Conservation (phyloP, 2,797 vertebrate genomes). For the Pangasius sanitwongsei region DNA sequence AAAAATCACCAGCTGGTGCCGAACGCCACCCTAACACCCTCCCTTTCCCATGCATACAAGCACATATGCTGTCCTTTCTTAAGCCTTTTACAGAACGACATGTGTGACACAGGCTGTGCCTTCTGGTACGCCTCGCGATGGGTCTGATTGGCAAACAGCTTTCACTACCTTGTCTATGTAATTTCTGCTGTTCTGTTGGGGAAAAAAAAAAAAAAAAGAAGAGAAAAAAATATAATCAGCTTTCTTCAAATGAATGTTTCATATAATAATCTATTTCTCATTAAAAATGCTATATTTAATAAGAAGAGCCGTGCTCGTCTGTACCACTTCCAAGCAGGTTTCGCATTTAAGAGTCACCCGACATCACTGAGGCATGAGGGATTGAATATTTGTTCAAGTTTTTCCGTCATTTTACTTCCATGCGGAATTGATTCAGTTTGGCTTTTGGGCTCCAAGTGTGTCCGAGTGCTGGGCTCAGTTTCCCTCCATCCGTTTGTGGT, state of each 20-base stretch:
- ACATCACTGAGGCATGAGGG: background rate
- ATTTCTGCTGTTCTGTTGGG: slow-evolving; percentile 79
- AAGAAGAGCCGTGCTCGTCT: slow-evolving; percentile 77
- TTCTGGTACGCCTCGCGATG: slow-evolving; percentile 27
- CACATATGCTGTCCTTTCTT: slow-evolving; percentile 59
- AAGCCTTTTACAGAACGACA: slow-evolving; percentile 37
- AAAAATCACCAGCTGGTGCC: slow-evolving; percentile 65
- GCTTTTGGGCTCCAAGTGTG: background rate
- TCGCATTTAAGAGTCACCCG: background rate
- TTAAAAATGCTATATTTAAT: slow-evolving; percentile 88
- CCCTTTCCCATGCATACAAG: slow-evolving; percentile 70
- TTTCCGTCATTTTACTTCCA: background rate
- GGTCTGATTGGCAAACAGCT: slow-evolving; percentile 72
- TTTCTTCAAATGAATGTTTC: slow-evolving; percentile 88
- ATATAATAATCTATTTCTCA: slow-evolving; percentile 87
- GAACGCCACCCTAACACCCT: slow-evolving; percentile 67
- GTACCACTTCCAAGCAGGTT: slow-evolving; percentile 59
- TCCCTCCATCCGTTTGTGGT: background rate
- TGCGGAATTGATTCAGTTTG: background rate
- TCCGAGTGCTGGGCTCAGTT: background rate
- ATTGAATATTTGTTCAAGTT: background rate
- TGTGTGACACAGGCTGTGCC: slow-evolving; percentile 25
- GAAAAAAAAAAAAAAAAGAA: slow-evolving; percentile 55
- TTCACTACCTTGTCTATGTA: slow-evolving; percentile 80
- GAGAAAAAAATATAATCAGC: slow-evolving; percentile 70